Evolutionary conservation across 2,888 invertebrate genomes (phyloP).

Genomic region (Drosophila nr. perissopoda): DNA sequence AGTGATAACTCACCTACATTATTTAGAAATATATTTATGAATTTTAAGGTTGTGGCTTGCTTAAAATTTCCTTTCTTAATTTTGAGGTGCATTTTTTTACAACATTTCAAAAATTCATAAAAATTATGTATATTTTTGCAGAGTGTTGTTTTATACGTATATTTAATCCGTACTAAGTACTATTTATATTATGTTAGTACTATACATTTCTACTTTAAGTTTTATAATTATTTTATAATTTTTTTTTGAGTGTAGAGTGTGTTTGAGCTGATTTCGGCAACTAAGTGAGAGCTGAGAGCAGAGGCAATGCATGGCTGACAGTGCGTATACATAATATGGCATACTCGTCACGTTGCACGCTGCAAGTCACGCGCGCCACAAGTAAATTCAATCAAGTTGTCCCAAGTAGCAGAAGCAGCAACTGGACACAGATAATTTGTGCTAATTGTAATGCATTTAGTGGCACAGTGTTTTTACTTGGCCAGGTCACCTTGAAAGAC

Average conservation of each 20-base stretch:
- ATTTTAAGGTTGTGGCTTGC: too few relatives aligned
- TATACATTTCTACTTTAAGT: too few relatives aligned
- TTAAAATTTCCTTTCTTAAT: too few relatives aligned
- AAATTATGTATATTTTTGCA: too few relatives aligned
- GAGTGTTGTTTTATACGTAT: too few relatives aligned
- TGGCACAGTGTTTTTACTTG: slow-evolving; percentile 21
- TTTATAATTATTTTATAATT: background rate
- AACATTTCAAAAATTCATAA: too few relatives aligned
- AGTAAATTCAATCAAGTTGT: slow-evolving; percentile 76
- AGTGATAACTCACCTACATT: background rate
- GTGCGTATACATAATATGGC: slow-evolving; percentile 46
- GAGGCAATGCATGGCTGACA: slow-evolving; percentile 18
- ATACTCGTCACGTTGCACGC: slow-evolving; percentile 54
- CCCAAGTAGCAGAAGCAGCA: slow-evolving; percentile 34
- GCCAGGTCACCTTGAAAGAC: slow-evolving; percentile 52
- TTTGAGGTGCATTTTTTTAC: too few relatives aligned
- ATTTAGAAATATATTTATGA: background rate
- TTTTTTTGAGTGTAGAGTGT: background rate
- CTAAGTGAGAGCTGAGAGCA: background rate
- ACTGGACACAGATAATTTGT: slow-evolving; percentile 70
- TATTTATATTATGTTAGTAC: too few relatives aligned
- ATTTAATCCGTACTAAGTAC: too few relatives aligned
- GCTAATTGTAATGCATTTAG: slow-evolving; percentile 77
- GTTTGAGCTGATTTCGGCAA: slow-evolving; percentile 17
- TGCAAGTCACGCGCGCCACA: slow-evolving; percentile 65